Evolutionary conservation across 2,797 vertebrate genomes (phyloP).

Genomic region (Falco berigora): DNA sequence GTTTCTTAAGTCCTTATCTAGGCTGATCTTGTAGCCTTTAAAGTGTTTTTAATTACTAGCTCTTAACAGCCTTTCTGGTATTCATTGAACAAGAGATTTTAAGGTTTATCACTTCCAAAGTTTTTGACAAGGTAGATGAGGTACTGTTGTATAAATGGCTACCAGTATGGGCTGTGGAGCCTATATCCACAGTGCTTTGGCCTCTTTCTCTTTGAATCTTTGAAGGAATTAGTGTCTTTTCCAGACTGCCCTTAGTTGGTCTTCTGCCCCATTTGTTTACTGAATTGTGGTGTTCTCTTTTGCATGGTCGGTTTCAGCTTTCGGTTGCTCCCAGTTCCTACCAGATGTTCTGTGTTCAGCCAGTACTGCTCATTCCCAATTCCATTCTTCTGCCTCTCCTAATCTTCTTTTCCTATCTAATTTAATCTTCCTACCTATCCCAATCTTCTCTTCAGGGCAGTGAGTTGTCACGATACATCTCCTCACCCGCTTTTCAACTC

Average conservation of each 20-base stretch:
- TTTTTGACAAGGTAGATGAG: not conserved
- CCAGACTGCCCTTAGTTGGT: not conserved
- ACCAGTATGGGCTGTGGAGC: not conserved
- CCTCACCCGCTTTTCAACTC: not conserved
- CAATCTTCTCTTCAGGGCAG: not conserved
- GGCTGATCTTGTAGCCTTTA: not conserved
- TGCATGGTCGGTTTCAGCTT: not conserved
- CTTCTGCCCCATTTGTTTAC: not conserved
- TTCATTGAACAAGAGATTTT: not conserved
- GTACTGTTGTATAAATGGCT: not conserved
- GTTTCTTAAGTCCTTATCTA: not conserved
- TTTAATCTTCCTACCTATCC: not conserved
- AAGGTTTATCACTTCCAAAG: not conserved
- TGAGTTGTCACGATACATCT: not conserved
- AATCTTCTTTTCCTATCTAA: not conserved
- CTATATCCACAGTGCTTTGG: not conserved
- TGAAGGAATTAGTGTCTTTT: not conserved
- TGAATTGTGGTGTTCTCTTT: not conserved
- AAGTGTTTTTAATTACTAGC: not conserved
- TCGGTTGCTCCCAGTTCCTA: not conserved
- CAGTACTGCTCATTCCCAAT: not conserved
- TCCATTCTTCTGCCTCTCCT: not conserved
- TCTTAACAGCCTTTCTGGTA: not conserved
- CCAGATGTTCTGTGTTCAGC: not conserved
- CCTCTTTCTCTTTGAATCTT: not conserved